Evolutionary conservation across 2,113 vertebrate species (phyloP), one percentile per base, ranked within the genome.

Genomic region (Pachypanchax playfairii): DNA sequence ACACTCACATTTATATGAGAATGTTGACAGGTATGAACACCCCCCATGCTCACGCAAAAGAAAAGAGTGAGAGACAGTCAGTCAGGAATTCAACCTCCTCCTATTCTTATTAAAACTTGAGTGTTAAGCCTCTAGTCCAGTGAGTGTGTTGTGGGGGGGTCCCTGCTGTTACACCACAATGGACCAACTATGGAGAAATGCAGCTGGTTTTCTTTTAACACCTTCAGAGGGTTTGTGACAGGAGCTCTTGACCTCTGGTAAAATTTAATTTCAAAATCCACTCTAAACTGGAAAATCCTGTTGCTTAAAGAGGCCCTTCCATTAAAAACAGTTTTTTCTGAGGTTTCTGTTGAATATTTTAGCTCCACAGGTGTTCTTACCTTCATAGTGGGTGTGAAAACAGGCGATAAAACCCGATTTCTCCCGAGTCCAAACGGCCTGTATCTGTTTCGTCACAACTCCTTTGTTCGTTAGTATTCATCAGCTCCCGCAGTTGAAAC

Each of bases 81-180:
- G 28, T 57, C 59, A 51, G 41, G 63, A 17, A 70, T 66, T n/a
- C 2, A 2, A 15, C 18, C 56, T 13, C 41, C 47, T 50, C 38
- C 65, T 74, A 28, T 74, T 79, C 53, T 83, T 65, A 78, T 74
- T 84, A 51, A 79, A 80, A 53, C 58, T 68, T 52, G 31, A 65
- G 57, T 75, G 75, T 83, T 62, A 57, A 69, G 18, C 64, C 50
- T 25, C 43, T 43, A 18, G 1, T 43, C 20, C 6, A 6, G 60
- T 58, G 55, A 33, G 69, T 41, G 31, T 8, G 31, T 33, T 33
- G 4, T 33, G 22, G n/a, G 54, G 28, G 62, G 44, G 18, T 36
- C 72, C 78, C 78, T 15, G 60, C 70, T 77, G 72, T 44, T 74
- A 31, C 41, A 46, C 12, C 65, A 84, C 84, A 83, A 81, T 63